Evolutionary conservation across 2,888 invertebrate genomes (phyloP), one percentile per base, ranked within the genome.

Genomic region (Chrysolina haemoptera): DNA sequence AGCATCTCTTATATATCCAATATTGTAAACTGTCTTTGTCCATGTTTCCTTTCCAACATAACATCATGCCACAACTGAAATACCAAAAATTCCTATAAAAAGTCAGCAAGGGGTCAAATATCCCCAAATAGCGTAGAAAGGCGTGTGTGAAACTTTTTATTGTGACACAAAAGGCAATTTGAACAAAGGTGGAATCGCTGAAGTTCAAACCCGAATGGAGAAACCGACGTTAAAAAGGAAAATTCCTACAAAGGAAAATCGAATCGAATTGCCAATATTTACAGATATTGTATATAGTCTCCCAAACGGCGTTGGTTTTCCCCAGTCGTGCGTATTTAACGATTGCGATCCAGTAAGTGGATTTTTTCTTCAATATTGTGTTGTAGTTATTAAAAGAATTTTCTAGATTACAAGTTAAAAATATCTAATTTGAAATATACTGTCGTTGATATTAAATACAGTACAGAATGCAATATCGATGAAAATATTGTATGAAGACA

Each of bases 111-210:
- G 9, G 50, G 50, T 50, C 50, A 50, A 50, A 16, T 9, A 10
- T 10, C n/a, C n/a, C 18, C 10, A 5, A 18, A 50, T 10, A 16
- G 50, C 10, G n/a, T 18, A 18, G 16, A 1, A 9, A 50, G n/a
- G 18, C 16, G 50, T 9, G 50, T 18, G 50, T 50, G 10, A n/a
- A 50, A 50, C 50, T 50, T 50, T 50, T 50, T 50, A 50, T 50
- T 16, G 50, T 50, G 50, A 50, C 50, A 50, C 18, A 18, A 50
- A 50, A 50, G 10, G 9, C 50, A 50, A 50, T 18, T 50, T 16
- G n/a, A 16, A 50, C 50, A 16, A 50, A 50, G 50, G 50, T 50
- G 16, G 18, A 4, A 16, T 50, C 6, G 16, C 50, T 50, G 18
- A 9, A 16, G 50, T 50, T 16, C 16, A 16, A 16, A 50, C 50